These are phyloP conservation scores for Samia ricini DNA, from an alignment of 1,140 invertebrate genomes.

Conservation along the genomic window DNA sequence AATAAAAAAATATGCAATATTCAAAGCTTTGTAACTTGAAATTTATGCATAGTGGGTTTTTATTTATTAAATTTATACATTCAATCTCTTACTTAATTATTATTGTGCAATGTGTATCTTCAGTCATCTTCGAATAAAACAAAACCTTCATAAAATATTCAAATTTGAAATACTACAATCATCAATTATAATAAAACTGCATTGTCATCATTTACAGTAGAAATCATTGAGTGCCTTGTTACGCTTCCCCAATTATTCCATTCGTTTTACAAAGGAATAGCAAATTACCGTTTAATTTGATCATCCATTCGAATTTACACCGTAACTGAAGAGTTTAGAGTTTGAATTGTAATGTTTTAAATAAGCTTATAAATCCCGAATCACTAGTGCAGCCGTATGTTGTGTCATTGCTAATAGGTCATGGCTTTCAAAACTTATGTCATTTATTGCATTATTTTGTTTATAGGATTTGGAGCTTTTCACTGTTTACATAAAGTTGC, in stretches of 20 bases:
- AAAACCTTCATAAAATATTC: background rate
- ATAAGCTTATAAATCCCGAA: background rate
- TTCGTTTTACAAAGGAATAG: background rate
- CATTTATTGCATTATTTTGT: background rate
- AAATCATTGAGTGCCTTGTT: background rate
- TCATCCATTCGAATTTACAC: background rate
- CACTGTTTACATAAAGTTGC: background rate
- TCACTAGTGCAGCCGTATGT: background rate
- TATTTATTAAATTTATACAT: no score
- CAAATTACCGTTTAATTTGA: background rate
- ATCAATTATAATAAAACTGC: background rate
- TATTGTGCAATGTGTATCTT: no score
- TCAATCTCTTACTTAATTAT: no score
- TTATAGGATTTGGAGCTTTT: background rate
- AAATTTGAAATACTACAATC: background rate
- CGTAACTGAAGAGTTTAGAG: background rate
- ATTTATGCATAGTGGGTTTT: no score
- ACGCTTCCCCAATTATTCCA: slow-evolving; percentile 1
- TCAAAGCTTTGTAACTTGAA: no score
- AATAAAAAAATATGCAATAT: no score
- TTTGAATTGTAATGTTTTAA: background rate
- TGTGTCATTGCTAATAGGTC: slow-evolving; percentile 1
- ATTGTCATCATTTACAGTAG: background rate
- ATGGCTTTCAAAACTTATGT: background rate
- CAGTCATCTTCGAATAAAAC: no score